Base-by-base conservation (phyloP, 2,797 vertebrate species). In the Cottoperca gobio region DNA sequence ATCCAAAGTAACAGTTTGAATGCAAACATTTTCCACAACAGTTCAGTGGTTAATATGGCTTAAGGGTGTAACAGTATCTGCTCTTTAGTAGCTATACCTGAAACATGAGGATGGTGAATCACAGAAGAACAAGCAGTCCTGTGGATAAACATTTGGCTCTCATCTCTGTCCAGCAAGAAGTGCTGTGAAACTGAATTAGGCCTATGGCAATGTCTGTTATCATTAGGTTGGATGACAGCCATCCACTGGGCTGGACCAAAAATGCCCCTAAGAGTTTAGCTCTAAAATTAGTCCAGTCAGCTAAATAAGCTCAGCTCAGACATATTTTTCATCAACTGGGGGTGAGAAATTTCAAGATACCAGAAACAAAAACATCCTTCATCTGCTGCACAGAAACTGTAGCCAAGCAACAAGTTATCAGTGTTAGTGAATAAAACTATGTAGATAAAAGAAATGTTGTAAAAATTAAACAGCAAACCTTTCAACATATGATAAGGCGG, bases 1-100 rank as follows among this genome's bases (percentile, higher is more conserved):
- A 90, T 89, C 91, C 85, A 88, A 90, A 88, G 85, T 87, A 89
- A 91, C 81, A 67, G 79, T 83, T 87, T 86, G 81, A 90, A 92
- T 86, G 83, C 84, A 86, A 90, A 85, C 81, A 71, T 81, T 88
- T 88, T 81, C 81, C 77, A 78, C 81, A 82, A 83, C 77, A 64
- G 79, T 48, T 82, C 76, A 82, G 73, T 53, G 57, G 78, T 81
- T 88, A 84, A 89, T 87, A 81, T 76, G 80, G 78, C 80, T 83
- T 80, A 80, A 81, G 61, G 84, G 45, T 71, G 70, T 48, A 75
- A 78, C 75, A 37, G 60, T 46, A 35, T 68, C 39, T 79, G 74
- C 52, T 69, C 72, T 31, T 76, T 37, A 63, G 69, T 37, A 57
- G 63, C 79, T 70, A 10, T 46, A 84, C 78, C 86, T 84, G 61